phyloP scores from a whole-genome alignment of 2,888 invertebrate genomes.

The Oxycera nigricornis region DNA sequence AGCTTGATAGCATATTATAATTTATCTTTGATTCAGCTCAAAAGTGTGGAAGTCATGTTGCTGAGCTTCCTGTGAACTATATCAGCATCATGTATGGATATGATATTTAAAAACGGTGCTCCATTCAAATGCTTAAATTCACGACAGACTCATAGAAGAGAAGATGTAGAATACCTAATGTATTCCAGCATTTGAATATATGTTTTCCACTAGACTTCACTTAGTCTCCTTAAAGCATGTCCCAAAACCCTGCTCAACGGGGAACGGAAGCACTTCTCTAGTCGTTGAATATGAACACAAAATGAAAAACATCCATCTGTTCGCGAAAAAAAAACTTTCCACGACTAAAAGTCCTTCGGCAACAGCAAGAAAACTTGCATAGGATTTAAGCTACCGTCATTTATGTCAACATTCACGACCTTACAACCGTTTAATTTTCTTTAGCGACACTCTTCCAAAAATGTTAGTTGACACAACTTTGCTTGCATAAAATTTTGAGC shows the following conservation, averaged over 20 bases:
- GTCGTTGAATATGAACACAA: background rate
- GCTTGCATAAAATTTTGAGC: too few relatives aligned
- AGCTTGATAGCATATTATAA: too few relatives aligned
- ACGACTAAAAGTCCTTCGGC: background rate
- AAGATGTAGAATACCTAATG: too few relatives aligned
- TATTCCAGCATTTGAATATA: background rate
- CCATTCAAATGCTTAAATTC: too few relatives aligned
- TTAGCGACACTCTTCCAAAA: slow-evolving; percentile 34
- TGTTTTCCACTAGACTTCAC: background rate
- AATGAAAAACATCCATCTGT: background rate
- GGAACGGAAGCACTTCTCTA: background rate
- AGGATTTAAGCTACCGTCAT: slow-evolving; percentile 32
- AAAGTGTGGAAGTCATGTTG: too few relatives aligned
- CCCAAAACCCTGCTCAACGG: background rate
- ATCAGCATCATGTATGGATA: too few relatives aligned
- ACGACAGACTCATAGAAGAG: too few relatives aligned
- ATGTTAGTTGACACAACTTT: too few relatives aligned
- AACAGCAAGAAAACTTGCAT: slow-evolving; percentile 20
- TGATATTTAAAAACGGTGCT: too few relatives aligned
- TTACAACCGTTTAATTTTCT: slow-evolving; percentile 39
- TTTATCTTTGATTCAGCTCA: too few relatives aligned
- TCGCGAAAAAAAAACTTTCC: background rate
- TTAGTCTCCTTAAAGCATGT: background rate
- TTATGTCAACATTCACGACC: slow-evolving; percentile 38
- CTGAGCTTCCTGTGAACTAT: too few relatives aligned